phyloP scores from a whole-genome alignment of 2,888 invertebrate species.

The Amiota minor region DNA sequence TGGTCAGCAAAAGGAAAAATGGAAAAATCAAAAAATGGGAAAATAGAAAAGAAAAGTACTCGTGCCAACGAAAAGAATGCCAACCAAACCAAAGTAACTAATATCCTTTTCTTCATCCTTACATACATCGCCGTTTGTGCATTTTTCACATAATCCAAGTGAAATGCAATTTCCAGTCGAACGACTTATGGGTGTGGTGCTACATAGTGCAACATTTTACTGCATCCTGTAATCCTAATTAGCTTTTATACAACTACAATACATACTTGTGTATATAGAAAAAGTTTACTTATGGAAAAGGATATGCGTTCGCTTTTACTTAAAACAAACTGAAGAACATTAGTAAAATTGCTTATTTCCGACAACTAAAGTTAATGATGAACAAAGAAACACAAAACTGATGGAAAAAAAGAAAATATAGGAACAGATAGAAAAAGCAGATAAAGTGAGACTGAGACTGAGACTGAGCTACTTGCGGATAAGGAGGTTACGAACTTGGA shows the following conservation, averaged over 20 bases:
- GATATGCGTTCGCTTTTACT: not conserved
- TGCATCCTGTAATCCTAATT: conserved; percentile 19
- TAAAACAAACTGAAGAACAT: conserved; percentile 20
- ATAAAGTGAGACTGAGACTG: not conserved
- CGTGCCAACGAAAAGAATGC: too few relatives aligned
- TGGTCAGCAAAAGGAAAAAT: conserved; percentile 25
- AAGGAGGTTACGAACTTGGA: not conserved
- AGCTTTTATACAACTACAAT: conserved; percentile 9
- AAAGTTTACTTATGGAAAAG: not conserved
- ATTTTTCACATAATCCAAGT: conserved; percentile 7
- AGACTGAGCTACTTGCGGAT: not conserved
- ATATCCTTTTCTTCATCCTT: conserved; percentile 30
- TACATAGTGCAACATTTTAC: not conserved
- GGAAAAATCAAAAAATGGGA: conserved; percentile 8
- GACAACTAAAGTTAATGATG: not conserved
- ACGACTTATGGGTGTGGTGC: conserved; percentile 10
- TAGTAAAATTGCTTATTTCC: conserved; percentile 25
- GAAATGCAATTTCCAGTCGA: conserved; percentile 49
- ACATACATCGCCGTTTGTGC: not conserved
- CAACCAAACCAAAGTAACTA: conserved; percentile 15
- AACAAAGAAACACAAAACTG: not conserved
- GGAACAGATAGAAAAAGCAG: not conserved
- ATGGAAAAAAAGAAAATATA: too few relatives aligned
- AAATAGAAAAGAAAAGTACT: not conserved
- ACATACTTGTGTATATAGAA: not conserved